These are phyloP conservation scores for Clangula hyemalis DNA, from an alignment of 2,797 vertebrate genomes.

Conservation along the genomic window DNA sequence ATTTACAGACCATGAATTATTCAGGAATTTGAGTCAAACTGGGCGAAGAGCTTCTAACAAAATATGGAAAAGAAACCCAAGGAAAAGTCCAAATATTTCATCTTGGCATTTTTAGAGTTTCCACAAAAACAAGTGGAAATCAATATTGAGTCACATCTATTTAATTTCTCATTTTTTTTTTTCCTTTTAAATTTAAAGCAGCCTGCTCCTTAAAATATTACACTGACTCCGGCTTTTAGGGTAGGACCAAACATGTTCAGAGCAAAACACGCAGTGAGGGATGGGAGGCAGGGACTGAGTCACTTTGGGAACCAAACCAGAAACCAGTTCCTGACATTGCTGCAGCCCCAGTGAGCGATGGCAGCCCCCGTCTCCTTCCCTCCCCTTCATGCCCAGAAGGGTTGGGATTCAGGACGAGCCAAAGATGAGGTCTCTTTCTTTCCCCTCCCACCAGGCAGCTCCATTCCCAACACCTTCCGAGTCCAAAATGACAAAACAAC, in stretches of 20 bases:
- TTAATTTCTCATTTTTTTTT: neutral
- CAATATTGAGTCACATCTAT: conserved; percentile 35
- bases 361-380: neutral
- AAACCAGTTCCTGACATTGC: neutral
- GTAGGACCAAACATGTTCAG: neutral
- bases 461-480: neutral
- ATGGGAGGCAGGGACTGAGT: neutral
- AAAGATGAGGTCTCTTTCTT: neutral
- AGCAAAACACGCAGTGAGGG: neutral
- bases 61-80: neutral
- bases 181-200: neutral
- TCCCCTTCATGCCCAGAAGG: neutral
- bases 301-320: neutral
- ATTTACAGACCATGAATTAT: conserved; percentile 49
- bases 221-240: neutral
- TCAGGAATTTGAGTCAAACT: conserved; percentile 11
- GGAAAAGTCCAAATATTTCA: conserved; percentile 55
- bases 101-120: conserved; percentile 17
- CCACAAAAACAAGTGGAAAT: conserved; percentile 54
- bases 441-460: neutral
- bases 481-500: neutral
- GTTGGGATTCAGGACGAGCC: neutral
- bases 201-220: neutral
- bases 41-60: conserved; percentile 8
- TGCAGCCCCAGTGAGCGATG: neutral